Evolutionary conservation across 2,888 invertebrate genomes (phyloP).

Genomic region (Eudemis profundana): DNA sequence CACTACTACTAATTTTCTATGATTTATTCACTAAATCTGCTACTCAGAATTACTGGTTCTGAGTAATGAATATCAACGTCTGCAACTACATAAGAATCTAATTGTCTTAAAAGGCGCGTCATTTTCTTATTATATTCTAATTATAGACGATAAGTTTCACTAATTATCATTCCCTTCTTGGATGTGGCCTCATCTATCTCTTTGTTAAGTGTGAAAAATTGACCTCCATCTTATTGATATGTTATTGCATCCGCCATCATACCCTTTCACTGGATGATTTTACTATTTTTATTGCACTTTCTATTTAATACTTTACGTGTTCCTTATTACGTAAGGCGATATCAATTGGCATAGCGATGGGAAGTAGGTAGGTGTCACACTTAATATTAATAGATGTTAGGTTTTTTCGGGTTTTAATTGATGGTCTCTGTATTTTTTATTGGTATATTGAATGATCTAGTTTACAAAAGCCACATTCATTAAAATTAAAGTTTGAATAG

Average conservation of each 20-base stretch:
- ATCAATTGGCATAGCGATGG: slow-evolving; percentile 48
- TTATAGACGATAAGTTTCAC: neutral
- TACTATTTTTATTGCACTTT: slow-evolving; percentile 76
- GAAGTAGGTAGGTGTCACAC: slow-evolving; percentile 18
- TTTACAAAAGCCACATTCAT: no score
- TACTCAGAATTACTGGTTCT: no score
- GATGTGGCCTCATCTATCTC: neutral
- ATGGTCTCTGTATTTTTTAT: neutral
- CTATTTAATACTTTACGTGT: slow-evolving; percentile 74
- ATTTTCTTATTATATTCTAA: neutral
- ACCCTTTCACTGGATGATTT: slow-evolving; percentile 78
- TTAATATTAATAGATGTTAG: neutral
- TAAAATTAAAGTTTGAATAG: no score
- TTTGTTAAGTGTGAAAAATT: slow-evolving; percentile 6
- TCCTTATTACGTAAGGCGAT: slow-evolving; percentile 62
- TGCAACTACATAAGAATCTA: no score
- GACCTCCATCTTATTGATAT: slow-evolving; percentile 24
- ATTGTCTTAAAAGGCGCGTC: no score
- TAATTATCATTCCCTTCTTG: neutral
- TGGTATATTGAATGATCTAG: neutral
- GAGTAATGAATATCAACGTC: no score
- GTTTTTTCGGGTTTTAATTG: neutral
- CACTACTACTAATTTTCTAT: no score
- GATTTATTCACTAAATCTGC: no score
- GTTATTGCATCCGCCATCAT: slow-evolving; percentile 48